Conservation (phyloP, 2,888 invertebrate species). For the Cryptus viduatorius region DNA sequence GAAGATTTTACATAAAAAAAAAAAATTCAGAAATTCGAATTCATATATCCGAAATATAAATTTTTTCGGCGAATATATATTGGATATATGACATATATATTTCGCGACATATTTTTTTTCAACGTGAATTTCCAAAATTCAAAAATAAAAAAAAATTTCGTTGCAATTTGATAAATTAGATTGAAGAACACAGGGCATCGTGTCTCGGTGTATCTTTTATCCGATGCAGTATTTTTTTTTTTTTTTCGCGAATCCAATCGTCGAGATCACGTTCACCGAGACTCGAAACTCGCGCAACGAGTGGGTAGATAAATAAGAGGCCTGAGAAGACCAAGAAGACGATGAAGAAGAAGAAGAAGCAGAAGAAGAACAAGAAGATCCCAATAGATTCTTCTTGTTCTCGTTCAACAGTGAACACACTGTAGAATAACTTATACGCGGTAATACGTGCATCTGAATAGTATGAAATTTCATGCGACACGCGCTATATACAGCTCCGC, state of each 20-base stretch:
- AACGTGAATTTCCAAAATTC: no score
- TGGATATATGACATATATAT: no score
- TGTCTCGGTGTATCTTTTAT: not conserved
- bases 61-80: no score
- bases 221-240: not conserved
- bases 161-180: not conserved
- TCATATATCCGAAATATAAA: no score
- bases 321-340: not conserved
- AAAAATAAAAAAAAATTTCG: not conserved
- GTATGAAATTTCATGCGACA: slow-evolving; percentile 54
- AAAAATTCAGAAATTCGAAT: no score
- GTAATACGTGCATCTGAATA: slow-evolving; percentile 7
- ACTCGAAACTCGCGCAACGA: slow-evolving; percentile 5
- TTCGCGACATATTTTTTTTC: no score
- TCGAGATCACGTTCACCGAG: not conserved
- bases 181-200: not conserved
- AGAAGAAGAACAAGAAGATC: not conserved
- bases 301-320: slow-evolving; percentile 25
- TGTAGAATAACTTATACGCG: not conserved
- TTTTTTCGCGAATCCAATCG: not conserved
- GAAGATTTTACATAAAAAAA: no score
- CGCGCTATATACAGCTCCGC: slow-evolving; percentile 21
- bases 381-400: slow-evolving; percentile 1
- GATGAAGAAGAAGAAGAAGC: not conserved
- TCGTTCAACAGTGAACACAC: not conserved